Base-by-base conservation (phyloP, 2,888 invertebrate species). In the Melanargia galathea region DNA sequence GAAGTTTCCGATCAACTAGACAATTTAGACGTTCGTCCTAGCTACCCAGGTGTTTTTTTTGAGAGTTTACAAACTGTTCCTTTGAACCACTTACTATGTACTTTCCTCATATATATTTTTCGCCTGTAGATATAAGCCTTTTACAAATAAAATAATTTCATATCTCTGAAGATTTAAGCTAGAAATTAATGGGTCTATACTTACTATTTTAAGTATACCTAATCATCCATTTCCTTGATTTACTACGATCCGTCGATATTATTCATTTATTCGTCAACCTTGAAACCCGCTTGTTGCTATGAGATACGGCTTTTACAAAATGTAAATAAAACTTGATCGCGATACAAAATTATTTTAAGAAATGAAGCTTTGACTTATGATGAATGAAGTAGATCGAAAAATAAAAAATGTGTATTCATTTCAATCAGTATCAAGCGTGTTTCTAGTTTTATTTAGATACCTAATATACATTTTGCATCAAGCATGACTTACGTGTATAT, bases 241-340 rank as follows among this genome's bases (percentile, higher is more conserved):
- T 57, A 62, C 51, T 80, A 78, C 71, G 79, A 81, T 81, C 82
- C 78, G 75, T 68, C 72, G 73, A 81, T 76, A 62, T 76, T 81
- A 84, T 83, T 83, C 76, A 82, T 81, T 78, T 82, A 84, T 82
- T 74, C 69, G 80, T 74, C 83, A 81, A 76, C 87, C 86, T 88
- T 87, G 86, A 86, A 76, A 81, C 74, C 73, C 60, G 77, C 75
- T 76, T 71, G 86, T 87, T 87, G 83, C 87, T 84, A 86, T 77
- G 86, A 78, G 82, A 77, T 79, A 71, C 69, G 67, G 65, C 70
- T 75, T 75, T 80, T 77, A 78, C 75, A 74, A 81, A 81, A 67
- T 64, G 62, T 64, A 67, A 66, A 66, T 66, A 66, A 64, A 67
- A 67, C 71, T 71, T 73, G 75, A 72, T 70, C 62, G 63, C 26